Evolutionary conservation across 2,888 invertebrate species (phyloP).

Genomic region (Matsumyia berberina): DNA sequence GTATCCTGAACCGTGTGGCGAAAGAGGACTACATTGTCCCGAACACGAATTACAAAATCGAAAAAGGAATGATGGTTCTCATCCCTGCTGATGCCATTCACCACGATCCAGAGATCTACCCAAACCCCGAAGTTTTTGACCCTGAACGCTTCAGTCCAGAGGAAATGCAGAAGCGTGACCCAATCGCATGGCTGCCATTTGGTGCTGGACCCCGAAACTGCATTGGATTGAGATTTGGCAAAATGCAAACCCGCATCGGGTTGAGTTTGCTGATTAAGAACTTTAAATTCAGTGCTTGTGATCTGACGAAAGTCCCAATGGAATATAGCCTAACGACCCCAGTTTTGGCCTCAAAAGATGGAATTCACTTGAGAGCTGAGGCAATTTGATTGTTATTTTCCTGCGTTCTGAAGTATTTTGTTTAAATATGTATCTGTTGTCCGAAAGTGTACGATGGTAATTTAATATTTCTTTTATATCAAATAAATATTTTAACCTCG

Average conservation of each 20-base stretch:
- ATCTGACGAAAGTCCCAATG: conserved; percentile 79
- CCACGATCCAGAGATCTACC: conserved; percentile 82
- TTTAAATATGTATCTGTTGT: too few species aligned
- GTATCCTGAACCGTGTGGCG: conserved; percentile 65
- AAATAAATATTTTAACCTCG: too few species aligned
- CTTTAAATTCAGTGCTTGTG: conserved; percentile 78
- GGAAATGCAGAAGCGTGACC: conserved; percentile 79
- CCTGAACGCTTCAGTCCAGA: conserved; percentile 84
- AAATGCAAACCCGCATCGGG: conserved; percentile 80
- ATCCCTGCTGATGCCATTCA: conserved; percentile 84
- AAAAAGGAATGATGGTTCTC: conserved; percentile 84
- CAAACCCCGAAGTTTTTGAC: conserved; percentile 84
- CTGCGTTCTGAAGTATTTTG: too few species aligned
- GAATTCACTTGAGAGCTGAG: conserved; percentile 79
- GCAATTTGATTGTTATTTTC: too few species aligned
- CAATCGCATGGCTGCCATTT: conserved; percentile 81
- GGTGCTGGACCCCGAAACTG: conserved; percentile 82
- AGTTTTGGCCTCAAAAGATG: conserved; percentile 77
- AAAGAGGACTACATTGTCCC: conserved; percentile 70
- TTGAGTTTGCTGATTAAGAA: conserved; percentile 77
- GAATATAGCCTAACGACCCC: conserved; percentile 74
- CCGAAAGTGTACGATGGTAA: too few species aligned
- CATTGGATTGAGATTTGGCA: conserved; percentile 83
- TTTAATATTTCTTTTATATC: too few species aligned
- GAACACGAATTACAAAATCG: conserved; percentile 84